Percentiles rank a stretch among this genome's conserved stretches.
Evolutionary conservation across 2,113 vertebrate genomes (phyloP).

Genomic region (Ceratotherium simum): DNA sequence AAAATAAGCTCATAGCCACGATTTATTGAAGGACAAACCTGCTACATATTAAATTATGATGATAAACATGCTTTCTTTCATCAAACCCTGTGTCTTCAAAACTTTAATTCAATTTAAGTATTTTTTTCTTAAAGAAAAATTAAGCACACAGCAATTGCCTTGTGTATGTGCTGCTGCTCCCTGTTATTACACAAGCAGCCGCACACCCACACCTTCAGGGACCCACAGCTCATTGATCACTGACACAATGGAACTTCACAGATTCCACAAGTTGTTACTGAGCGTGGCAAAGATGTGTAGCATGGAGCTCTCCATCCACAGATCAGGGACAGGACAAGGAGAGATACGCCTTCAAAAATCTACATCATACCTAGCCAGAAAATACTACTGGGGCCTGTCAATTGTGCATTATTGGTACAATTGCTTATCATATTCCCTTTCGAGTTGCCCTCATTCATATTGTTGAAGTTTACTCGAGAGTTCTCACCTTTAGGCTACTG

Average conservation of each 20-base stretch:
- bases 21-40: background rate
- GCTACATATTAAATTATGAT: conserved; percentile 5
- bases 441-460: conserved; percentile 18
- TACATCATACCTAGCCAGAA: conserved; percentile 70
- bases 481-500: background rate
- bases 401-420: conserved; percentile 64
- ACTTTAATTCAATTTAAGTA: background rate
- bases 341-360: conserved; percentile 45
- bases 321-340: conserved; percentile 74
- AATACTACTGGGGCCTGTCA: conserved; percentile 38
- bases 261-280: conserved; percentile 63
- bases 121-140: background rate
- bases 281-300: conserved; percentile 45
- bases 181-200: conserved; percentile 24
- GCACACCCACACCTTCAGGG: conserved; percentile 6
- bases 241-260: conserved; percentile 60
- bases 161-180: background rate
- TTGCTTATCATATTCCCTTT: conserved; percentile 75
- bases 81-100: background rate
- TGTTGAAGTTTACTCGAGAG: background rate
- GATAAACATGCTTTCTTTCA: background rate
- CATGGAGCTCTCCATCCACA: conserved; percentile 54
- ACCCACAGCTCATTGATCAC: conserved; percentile 71
- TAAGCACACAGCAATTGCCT: background rate
- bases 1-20: conserved; percentile 18